Evolutionary conservation across 2,113 vertebrate species (phyloP).

Genomic region (Cryptomyrus ogoouensis): DNA sequence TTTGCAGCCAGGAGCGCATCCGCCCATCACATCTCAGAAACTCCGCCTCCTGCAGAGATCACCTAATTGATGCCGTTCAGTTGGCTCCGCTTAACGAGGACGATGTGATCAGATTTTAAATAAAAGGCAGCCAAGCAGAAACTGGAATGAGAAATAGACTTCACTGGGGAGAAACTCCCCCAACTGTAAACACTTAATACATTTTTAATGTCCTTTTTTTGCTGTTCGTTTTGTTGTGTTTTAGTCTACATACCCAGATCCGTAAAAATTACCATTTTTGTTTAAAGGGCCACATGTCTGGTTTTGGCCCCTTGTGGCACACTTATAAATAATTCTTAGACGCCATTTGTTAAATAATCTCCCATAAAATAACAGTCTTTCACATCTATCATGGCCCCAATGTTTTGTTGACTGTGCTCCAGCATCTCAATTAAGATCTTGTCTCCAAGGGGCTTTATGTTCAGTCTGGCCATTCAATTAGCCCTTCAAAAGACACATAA

Average conservation of each 20-base stretch:
- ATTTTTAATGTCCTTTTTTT: not conserved
- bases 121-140: not conserved
- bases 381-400: constrained; percentile 3
- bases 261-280: not conserved
- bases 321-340: not conserved
- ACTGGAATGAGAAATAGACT: not conserved
- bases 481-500: not conserved
- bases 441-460: constrained; percentile 34
- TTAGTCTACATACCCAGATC: not conserved
- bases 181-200: not conserved
- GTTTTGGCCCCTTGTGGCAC: not conserved
- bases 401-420: constrained; percentile 36
- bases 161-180: not conserved
- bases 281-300: not conserved
- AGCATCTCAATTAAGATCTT: constrained; percentile 40
- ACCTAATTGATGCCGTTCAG: not conserved
- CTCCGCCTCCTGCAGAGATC: not conserved
- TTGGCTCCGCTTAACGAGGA: not conserved
- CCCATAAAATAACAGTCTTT: not conserved
- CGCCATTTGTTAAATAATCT: not conserved
- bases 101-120: not conserved
- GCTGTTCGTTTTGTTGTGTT: not conserved
- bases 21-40: not conserved
- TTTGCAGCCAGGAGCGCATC: not conserved
- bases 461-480: constrained; percentile 12